Evolutionary conservation across 2,888 invertebrate species (phyloP).

Genomic region (Acanthosoma haemorrhoidale): DNA sequence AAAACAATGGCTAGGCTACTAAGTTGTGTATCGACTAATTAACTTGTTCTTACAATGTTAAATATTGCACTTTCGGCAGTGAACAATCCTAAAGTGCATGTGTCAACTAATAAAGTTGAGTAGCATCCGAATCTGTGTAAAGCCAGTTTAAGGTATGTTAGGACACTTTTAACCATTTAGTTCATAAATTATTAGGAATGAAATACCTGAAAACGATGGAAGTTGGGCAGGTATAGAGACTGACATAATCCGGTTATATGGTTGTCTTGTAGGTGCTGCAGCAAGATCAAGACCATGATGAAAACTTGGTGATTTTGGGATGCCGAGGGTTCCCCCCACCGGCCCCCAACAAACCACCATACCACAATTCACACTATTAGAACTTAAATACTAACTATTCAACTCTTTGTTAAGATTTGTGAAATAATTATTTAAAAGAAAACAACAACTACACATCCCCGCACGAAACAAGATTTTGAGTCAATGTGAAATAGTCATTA

Average conservation of each 20-base stretch:
- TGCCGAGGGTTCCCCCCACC: slow-evolving; percentile 55
- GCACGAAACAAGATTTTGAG: neutral
- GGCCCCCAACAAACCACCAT: slow-evolving; percentile 43
- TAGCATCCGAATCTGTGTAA: no score
- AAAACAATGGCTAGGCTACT: no score
- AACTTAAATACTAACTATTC: slow-evolving; percentile 38
- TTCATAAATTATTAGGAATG: neutral
- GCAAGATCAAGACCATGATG: slow-evolving; percentile 79
- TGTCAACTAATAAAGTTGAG: no score
- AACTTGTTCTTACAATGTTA: no score
- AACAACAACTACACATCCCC: neutral
- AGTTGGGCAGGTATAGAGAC: slow-evolving; percentile 39
- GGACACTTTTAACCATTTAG: neutral
- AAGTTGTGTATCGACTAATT: no score
- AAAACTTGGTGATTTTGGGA: slow-evolving; percentile 83
- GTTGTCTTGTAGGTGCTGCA: slow-evolving; percentile 50
- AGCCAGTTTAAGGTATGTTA: no score
- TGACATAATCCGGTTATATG: slow-evolving; percentile 31
- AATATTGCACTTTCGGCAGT: no score
- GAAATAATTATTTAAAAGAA: no score
- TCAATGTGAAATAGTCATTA: neutral
- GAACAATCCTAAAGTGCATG: no score
- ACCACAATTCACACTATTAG: slow-evolving; percentile 32
- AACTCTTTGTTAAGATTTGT: neutral
- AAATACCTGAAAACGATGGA: slow-evolving; percentile 41